A percentile compares a stretch with the other conserved stretches of the same genome.
These are phyloP conservation scores for Syritta pipiens DNA, from an alignment of 2,888 invertebrate species.

Conservation along the genomic window DNA sequence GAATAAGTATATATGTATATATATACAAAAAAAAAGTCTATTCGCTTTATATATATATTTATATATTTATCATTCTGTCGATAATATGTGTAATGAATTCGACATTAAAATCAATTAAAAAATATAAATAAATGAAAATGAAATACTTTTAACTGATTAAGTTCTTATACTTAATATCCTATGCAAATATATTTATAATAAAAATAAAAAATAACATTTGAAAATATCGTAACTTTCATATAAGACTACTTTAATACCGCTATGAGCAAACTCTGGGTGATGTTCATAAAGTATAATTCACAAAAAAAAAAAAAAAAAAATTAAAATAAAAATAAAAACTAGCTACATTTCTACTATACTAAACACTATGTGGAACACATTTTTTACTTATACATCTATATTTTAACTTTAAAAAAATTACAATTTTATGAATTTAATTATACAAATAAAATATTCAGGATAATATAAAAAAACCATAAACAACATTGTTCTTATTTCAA, in stretches of 20 bases:
- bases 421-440: slow-evolving; percentile 69
- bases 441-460: slow-evolving; percentile 69
- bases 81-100: slow-evolving; percentile 36
- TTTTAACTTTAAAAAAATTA: slow-evolving; percentile 68
- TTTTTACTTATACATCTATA: slow-evolving; percentile 70
- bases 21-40: slow-evolving; percentile 44
- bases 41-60: slow-evolving; percentile 51
- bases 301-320: slow-evolving; percentile 33
- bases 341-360: slow-evolving; percentile 74
- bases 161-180: slow-evolving; percentile 65
- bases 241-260: slow-evolving; percentile 69
- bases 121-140: background rate
- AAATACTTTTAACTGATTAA: slow-evolving; percentile 55
- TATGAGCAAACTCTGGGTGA: slow-evolving; percentile 68
- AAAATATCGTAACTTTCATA: slow-evolving; percentile 64
- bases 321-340: slow-evolving; percentile 54
- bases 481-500: too few species aligned
- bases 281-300: slow-evolving; percentile 68
- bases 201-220: slow-evolving; percentile 28
- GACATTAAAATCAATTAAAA: slow-evolving; percentile 58
- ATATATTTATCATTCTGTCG: slow-evolving; percentile 49
- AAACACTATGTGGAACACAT: slow-evolving; percentile 70
- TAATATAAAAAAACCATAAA: slow-evolving; percentile 64
- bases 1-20: slow-evolving; percentile 54
- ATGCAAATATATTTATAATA: slow-evolving; percentile 63